phyloP scores from a whole-genome alignment of 2,797 vertebrate genomes.

The Florisuga fusca region DNA sequence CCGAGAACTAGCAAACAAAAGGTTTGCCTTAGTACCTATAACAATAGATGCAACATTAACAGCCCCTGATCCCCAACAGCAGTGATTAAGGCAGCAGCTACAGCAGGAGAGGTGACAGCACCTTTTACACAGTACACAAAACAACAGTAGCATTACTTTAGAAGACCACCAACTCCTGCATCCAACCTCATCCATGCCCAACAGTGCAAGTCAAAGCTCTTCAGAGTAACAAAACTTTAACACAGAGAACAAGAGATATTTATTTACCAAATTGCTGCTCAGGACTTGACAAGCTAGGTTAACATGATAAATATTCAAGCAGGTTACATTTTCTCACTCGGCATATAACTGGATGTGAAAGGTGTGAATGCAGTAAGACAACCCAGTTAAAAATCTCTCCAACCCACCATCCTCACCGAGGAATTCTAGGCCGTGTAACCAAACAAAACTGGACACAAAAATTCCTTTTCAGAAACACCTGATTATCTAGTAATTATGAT shows the following conservation, averaged over 20 bases:
- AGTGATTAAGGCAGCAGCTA: neutral
- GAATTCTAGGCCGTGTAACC: slow-evolving; percentile 15
- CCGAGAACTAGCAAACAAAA: neutral
- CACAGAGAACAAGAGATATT: neutral
- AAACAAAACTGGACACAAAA: slow-evolving; percentile 17
- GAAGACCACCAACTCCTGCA: neutral
- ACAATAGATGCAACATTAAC: neutral
- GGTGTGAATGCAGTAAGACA: neutral
- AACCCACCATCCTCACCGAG: neutral
- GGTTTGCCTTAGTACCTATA: neutral
- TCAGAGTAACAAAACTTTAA: neutral
- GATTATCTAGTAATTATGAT: slow-evolving; percentile 42
- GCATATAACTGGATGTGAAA: neutral
- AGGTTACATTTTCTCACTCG: neutral
- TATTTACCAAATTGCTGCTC: neutral
- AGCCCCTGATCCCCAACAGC: neutral
- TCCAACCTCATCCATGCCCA: neutral
- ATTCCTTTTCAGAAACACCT: slow-evolving; percentile 46
- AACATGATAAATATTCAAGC: neutral
- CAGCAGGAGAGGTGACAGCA: neutral
- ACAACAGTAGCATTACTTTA: neutral
- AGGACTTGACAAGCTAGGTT: neutral
- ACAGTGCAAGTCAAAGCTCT: neutral
- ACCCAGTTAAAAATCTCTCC: neutral
- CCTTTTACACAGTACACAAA: neutral